Evolutionary conservation across 1,140 invertebrate genomes (phyloP), one percentile per base, ranked within the genome.

Genomic region (Tetramorium parvispinum): DNA sequence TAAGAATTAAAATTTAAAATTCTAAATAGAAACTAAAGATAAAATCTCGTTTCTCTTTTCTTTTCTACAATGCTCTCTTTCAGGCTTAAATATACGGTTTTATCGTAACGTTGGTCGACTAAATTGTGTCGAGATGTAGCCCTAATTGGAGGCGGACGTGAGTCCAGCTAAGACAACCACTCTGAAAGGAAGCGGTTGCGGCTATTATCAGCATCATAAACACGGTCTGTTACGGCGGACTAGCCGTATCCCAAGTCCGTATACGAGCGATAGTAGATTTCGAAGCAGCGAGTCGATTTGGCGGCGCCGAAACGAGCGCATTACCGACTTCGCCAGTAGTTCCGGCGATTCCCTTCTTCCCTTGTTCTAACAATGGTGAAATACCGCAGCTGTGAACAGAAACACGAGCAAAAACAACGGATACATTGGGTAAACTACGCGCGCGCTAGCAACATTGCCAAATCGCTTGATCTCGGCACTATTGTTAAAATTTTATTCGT

Each of bases 251-350:
- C 55, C n/a, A 53, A 27, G 18, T 79, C 51, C 71, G 63, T 70
- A 51, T 65, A 51, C 61, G 55, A 53, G n/a, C 40, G 57, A 63
- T 66, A 83, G 57, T 73, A 70, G 83, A 77, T 86, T 55, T 81
- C 87, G 66, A 27, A 82, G 55, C 82, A 71, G 75, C 82, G 71
- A 89, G 88, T 89, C 87, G 63, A 89, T 89, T 89, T 89, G 88
- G 88, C 88, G 88, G 53, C 70, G 63, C 37, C 78, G 83, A 87
- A 88, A 86, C 87, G 78, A 68, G 87, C 86, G 85, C 87, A 66
- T 89, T 87, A 75, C 55, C 66, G 53, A 89, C 77, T 79, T 89
- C 66, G 71, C 57, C 66, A 61, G 65, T 59, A 79, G 51, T 78
- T 89, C 85, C 83, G 85, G 63, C 53, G 49, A 43, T 81, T 55